A percentile compares a stretch with the other conserved stretches of the same genome.
phyloP scores from a whole-genome alignment of 2,113 vertebrate species.

The Melanotaenia duboulayi region DNA sequence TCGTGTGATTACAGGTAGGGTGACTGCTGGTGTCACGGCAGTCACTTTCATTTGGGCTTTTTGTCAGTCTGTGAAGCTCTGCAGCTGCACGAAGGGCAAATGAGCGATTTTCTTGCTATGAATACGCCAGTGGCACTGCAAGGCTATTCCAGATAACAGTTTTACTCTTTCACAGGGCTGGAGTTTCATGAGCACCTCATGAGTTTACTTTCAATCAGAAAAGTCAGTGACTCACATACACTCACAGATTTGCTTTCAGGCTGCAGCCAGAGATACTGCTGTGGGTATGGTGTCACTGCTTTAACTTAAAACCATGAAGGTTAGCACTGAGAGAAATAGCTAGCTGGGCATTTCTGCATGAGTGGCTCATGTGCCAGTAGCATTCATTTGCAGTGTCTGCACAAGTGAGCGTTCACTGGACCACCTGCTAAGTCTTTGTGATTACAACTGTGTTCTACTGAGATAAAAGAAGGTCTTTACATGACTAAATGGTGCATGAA shows the following conservation, averaged over 20 bases:
- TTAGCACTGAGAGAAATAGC: background rate
- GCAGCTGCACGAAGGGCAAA: conserved; percentile 56
- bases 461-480: conserved; percentile 67
- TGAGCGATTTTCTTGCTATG: conserved; percentile 47
- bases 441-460: conserved; percentile 61
- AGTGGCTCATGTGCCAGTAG: conserved; percentile 47
- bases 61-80: conserved; percentile 38
- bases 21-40: conserved; percentile 58
- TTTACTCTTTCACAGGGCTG: conserved; percentile 1
- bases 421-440: conserved; percentile 66
- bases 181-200: background rate
- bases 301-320: conserved; percentile 12
- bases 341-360: conserved; percentile 33
- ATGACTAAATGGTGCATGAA: conserved; percentile 72
- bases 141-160: conserved; percentile 5
- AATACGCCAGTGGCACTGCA: conserved; percentile 3
- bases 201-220: background rate
- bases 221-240: background rate
- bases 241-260: background rate
- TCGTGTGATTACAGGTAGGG: conserved; percentile 55
- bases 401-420: conserved; percentile 59
- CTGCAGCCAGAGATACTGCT: background rate
- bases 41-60: conserved; percentile 57
- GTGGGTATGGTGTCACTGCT: background rate
- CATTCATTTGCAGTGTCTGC: conserved; percentile 48